A percentile compares a stretch with the other conserved stretches of the same genome.
These are phyloP conservation scores for Ypsolopha scabrella DNA, from an alignment of 2,888 invertebrate species.

Conservation along the genomic window DNA sequence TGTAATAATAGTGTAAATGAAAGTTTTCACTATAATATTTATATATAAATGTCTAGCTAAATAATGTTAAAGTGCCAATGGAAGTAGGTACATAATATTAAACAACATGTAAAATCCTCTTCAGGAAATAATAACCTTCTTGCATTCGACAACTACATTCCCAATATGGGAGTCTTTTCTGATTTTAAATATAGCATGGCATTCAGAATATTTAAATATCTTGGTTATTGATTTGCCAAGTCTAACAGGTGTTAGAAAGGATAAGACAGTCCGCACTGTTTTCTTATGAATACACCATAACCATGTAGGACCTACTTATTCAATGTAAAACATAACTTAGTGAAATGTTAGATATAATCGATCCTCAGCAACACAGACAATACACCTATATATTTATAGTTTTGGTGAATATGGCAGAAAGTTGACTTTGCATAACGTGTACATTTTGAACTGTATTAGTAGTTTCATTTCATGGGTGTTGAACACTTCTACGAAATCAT, in stretches of 20 bases:
- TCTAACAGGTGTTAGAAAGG: too few species aligned
- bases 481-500: conserved; percentile 26
- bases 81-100: background rate
- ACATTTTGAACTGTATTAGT: conserved; percentile 33
- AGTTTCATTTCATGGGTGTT: conserved; percentile 42
- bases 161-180: background rate
- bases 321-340: conserved; percentile 24
- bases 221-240: too few species aligned
- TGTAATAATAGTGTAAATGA: conserved; percentile 3
- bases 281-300: conserved; percentile 3
- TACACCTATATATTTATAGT: conserved; percentile 58
- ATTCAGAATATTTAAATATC: too few species aligned
- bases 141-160: background rate
- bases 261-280: too few species aligned
- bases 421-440: conserved; percentile 44
- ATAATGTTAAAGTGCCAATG: too few species aligned
- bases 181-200: too few species aligned
- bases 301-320: conserved; percentile 13
- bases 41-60: background rate
- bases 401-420: conserved; percentile 66
- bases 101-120: background rate
- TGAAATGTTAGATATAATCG: conserved; percentile 37
- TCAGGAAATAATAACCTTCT: background rate
- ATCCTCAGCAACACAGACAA: conserved; percentile 65
- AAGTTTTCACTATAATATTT: conserved; percentile 1